These are phyloP conservation scores for Noctua pronuba DNA, from an alignment of 2,888 invertebrate genomes.

Conservation along the genomic window DNA sequence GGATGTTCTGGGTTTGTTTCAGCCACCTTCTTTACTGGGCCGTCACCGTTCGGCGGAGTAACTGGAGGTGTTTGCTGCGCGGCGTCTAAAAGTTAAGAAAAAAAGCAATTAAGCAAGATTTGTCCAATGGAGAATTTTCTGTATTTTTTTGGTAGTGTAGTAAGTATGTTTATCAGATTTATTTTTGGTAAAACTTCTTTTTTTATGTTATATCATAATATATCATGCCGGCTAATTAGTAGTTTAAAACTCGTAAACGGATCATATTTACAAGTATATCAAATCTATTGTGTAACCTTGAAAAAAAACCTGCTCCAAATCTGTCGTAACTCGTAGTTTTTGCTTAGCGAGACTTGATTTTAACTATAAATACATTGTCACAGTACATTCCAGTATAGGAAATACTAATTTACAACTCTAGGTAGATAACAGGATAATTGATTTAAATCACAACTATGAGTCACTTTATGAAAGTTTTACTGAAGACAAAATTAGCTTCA, in stretches of 20 bases:
- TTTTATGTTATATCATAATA: too few species aligned
- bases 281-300: constrained; percentile 42
- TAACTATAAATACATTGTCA: constrained; percentile 17
- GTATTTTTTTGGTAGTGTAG: background rate
- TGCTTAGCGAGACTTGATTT: constrained; percentile 21
- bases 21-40: background rate
- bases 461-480: constrained; percentile 25
- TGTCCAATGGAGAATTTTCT: background rate
- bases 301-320: constrained; percentile 37
- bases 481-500: constrained; percentile 33
- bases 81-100: constrained; percentile 33
- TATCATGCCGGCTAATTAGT: background rate
- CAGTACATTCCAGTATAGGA: background rate
- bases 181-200: background rate
- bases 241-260: constrained; percentile 7
- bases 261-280: constrained; percentile 16
- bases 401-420: constrained; percentile 10
- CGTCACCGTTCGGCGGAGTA: background rate
- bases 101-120: background rate
- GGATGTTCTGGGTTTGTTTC: constrained; percentile 3
- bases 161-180: background rate
- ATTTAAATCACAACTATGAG: constrained; percentile 20
- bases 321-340: constrained; percentile 29
- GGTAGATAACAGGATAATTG: constrained; percentile 38
- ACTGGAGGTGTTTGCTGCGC: background rate